Evolutionary conservation across 2,113 vertebrate genomes (phyloP), one percentile per base, ranked within the genome.

Genomic region (Podocnemis expansa): DNA sequence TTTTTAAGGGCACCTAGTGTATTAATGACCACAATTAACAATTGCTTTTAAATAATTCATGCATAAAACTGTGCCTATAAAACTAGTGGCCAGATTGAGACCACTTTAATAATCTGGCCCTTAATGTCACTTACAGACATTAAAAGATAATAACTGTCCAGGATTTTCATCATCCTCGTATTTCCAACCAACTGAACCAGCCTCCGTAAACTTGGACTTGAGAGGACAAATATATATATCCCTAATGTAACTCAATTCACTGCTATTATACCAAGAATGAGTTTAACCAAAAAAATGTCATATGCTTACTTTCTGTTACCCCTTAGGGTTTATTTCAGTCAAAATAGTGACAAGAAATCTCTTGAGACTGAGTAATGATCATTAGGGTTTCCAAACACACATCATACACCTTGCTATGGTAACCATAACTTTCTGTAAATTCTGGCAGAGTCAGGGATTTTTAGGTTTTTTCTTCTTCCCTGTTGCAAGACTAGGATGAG

Each of bases 381-480:
- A 86, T 56, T 90, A 67, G 49, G 3, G 0, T 79, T 91, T 96
- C 90, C 84, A 43, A 93, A 49, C 41, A 88, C 27, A 8, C 24
- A 19, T 54, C 54, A n/a, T 73, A 79, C n/a, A 93, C 10, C 67
- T 85, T 94, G 80, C 52, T 27, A n/a, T 13, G 24, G 88, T 41
- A 89, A 24, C n/a, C 51, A 13, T 78, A 70, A 54, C 52, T 93
- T 55, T 47, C 41, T 96, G 82, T 92, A 29, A 93, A 86, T 81
- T 95, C 80, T 91, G 84, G 24, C 75, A 16, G 81, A 95, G 11
- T n/a, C 55, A 96, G 73, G 29, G 85, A 90, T 89, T 88, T 83
- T 91, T 82, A 22, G 80, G 54, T 87, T 82, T 49, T 29, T 90
- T 91, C 79, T 89, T 89, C 91, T 90, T 91, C 79, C 17, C 55